phyloP scores from a whole-genome alignment of 2,113 vertebrate genomes.

The Catagonus wagneri region DNA sequence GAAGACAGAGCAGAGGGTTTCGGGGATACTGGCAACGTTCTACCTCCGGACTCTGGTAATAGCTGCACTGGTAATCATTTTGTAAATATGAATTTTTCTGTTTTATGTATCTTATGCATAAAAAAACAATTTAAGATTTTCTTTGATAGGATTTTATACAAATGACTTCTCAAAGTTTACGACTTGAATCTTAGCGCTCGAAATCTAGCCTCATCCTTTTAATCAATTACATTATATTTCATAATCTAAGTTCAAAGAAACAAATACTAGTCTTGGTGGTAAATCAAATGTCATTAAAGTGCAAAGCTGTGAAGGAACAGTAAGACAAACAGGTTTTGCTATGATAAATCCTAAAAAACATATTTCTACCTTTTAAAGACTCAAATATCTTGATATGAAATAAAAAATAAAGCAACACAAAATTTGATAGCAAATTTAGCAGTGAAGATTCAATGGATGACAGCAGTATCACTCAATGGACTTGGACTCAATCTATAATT shows the following conservation, averaged over 20 bases:
- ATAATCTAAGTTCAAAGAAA: conserved; percentile 55
- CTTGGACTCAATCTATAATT: conserved; percentile 50
- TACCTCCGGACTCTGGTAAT: rapidly evolving
- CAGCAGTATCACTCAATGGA: conserved; percentile 68
- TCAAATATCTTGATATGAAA: conserved; percentile 65
- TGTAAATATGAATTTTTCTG: conserved; percentile 25
- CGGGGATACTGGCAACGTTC: not conserved
- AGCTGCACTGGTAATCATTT: not conserved
- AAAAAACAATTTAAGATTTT: not conserved
- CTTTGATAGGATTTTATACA: conserved; percentile 19
- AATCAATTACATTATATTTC: conserved; percentile 34
- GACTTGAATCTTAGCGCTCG: conserved; percentile 9
- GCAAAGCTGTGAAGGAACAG: conserved; percentile 10
- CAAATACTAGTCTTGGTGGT: not conserved
- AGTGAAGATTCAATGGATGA: conserved; percentile 54
- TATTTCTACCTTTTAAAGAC: not conserved
- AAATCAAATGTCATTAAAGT: conserved; percentile 24
- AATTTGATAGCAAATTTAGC: conserved; percentile 64
- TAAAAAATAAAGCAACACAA: conserved; percentile 39
- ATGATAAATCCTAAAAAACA: conserved; percentile 31
- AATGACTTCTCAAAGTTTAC: conserved; percentile 22
- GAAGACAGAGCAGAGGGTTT: not conserved
- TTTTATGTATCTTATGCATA: not conserved
- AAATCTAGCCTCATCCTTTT: conserved; percentile 26
- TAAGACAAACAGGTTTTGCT: not conserved